Base-by-base conservation (phyloP, 1,140 invertebrate species). In the Chironomus striatipennis region DNA sequence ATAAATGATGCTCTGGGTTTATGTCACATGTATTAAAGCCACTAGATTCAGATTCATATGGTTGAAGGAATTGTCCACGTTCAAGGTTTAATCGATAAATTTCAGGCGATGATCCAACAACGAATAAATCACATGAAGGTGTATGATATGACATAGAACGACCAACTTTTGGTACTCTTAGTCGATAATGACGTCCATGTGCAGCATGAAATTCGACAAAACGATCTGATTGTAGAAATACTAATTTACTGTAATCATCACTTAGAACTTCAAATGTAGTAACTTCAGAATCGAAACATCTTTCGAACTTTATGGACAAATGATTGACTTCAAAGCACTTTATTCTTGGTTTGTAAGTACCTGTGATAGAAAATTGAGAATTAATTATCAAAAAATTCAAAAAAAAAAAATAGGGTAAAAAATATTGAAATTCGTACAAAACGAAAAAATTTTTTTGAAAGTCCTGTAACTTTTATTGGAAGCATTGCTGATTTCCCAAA, bases 301-400 rank as follows among this genome's bases (percentile, higher is more conserved):
- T 87, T 84, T 99, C 97, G 87, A 99, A 99, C 85, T 99, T 99
- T 78, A 99, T 87, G 1, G 97, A 97, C 76, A 99, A 85, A 84
- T 99, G 94, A 78, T 93, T 90, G 0, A 98, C 92, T 86, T 99
- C 98, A 84, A 90, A 99, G 85, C 97, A 99, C 83, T 95, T 92
- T 0, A 99, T 84, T 79, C 94, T 86, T 17, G 98, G 98, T 82
- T 99, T 99, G 80, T 99, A 99, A 76, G 95, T 94, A 43, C 97
- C 97, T n/a, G n/a, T n/a, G n/a, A n/a, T n/a, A n/a, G n/a, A n/a
- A n/a, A n/a, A n/a, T n/a, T n/a, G n/a, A n/a, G n/a, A n/a, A n/a
- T n/a, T n/a, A n/a, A n/a, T n/a, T n/a, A n/a, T n/a, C n/a, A n/a
- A n/a, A n/a, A n/a, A n/a, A n/a, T n/a, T n/a, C n/a, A n/a, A n/a